Evolutionary conservation across 2,888 invertebrate species (phyloP), one percentile per base, ranked within the genome.

Genomic region (Atethmia centrago): DNA sequence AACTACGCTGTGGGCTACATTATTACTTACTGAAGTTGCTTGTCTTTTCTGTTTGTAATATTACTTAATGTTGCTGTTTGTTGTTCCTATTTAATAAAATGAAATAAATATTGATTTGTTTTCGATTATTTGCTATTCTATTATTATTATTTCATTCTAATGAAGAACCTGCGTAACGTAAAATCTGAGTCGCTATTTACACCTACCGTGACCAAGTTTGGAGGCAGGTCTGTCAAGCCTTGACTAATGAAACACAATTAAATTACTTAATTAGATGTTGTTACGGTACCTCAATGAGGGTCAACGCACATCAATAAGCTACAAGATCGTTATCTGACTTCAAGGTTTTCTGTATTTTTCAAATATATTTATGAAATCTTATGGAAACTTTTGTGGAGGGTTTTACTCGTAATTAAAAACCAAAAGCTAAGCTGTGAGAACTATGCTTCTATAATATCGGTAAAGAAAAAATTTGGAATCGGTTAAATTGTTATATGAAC

Each of bases 91-190:
- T 51, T 10, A 51, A 51, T 51, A 12, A n/a, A n/a, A 51, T n/a
- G 4, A 51, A 51, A 65, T 49, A 47, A 25, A 28, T 42, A 14
- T 16, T 53, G 2, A 64, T 56, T 47, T 56, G 58, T 59, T 71
- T 64, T 19, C 19, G 9, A 36, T 47, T 36, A 0, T 25, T 25
- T 40, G 31, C 14, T 9, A 25, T 12, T 19, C 31, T 2, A 3
- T 25, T 10, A 40, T 16, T 16, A n/a, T n/a, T 1, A 12, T 64
- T 8, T 31, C 5, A 62, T 16, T 16, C 7, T 16, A 21, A 36
- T 4, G 16, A 16, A 8, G n/a, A 59, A 3, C 36, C 36, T 14
- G 14, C 9, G 36, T 16, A 61, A 40, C 36, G n/a, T 40, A 61
- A 59, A 16, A 40, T 19, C 36, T 61, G n/a, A 25, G n/a, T 16